phyloP scores from a whole-genome alignment of 2,888 invertebrate genomes.

The Pristionchus exspectatus region DNA sequence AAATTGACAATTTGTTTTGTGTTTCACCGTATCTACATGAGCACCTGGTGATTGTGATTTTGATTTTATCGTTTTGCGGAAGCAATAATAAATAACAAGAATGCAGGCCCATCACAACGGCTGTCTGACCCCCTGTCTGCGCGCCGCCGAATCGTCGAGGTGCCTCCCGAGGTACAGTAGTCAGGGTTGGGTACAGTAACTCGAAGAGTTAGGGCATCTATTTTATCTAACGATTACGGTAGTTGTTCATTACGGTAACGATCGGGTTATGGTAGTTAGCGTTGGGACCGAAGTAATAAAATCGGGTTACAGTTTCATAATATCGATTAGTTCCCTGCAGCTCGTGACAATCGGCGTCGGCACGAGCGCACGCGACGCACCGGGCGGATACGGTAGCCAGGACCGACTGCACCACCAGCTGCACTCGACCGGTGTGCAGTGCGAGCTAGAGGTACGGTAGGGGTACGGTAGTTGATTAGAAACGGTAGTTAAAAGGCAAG shows the following conservation, averaged over 20 bases:
- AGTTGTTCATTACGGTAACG: neutral
- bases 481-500: neutral
- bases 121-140: neutral
- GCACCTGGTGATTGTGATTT: no score
- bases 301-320: neutral
- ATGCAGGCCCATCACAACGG: neutral
- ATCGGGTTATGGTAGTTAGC: no score
- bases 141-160: neutral
- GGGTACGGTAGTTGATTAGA: neutral
- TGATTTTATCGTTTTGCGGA: no score
- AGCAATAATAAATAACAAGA: no score
- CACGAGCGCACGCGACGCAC: conserved; percentile 27
- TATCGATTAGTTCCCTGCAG: neutral
- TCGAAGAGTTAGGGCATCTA: neutral
- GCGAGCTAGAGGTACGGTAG: conserved; percentile 25
- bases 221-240: neutral
- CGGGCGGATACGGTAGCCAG: neutral
- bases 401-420: neutral
- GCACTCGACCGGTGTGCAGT: conserved; percentile 14
- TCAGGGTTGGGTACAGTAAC: neutral
- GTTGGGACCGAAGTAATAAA: no score
- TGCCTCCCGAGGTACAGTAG: conserved; percentile 15
- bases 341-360: conserved; percentile 16
- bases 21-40: no score
- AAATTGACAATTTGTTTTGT: no score